phyloP scores from a whole-genome alignment of 2,888 invertebrate species.

The Spodoptera picta region DNA sequence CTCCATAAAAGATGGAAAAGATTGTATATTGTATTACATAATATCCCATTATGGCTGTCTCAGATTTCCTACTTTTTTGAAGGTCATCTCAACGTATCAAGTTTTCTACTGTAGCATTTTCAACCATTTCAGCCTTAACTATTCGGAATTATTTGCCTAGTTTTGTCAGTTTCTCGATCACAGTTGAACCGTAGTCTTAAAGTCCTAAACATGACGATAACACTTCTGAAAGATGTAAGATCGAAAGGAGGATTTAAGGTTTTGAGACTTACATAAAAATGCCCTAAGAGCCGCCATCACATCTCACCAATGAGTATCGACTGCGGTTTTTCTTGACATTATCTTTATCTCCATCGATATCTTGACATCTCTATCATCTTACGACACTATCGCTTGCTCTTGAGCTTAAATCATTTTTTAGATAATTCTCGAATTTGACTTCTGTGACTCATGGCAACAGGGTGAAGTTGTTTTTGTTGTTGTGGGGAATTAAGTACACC shows the following conservation, averaged over 20 bases:
- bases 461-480: no score
- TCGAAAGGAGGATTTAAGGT: not conserved
- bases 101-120: no score
- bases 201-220: no score
- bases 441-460: not conserved
- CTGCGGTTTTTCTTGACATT: slow-evolving; percentile 54
- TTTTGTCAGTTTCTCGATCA: not conserved
- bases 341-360: slow-evolving; percentile 21
- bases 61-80: no score
- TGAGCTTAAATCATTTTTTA: slow-evolving; percentile 14
- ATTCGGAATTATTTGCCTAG: no score
- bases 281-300: slow-evolving; percentile 71
- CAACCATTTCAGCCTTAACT: no score
- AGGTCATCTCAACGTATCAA: no score
- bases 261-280: slow-evolving; percentile 66
- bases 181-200: not conserved
- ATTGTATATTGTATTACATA: no score
- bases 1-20: no score
- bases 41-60: no score
- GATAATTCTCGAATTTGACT: slow-evolving; percentile 33
- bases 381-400: slow-evolving; percentile 47
- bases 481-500: no score
- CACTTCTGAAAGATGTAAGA: no score
- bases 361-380: slow-evolving; percentile 39
- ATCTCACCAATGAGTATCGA: slow-evolving; percentile 39